Conservation (phyloP, 2,113 vertebrate species). For the Alaudala cheleensis region DNA sequence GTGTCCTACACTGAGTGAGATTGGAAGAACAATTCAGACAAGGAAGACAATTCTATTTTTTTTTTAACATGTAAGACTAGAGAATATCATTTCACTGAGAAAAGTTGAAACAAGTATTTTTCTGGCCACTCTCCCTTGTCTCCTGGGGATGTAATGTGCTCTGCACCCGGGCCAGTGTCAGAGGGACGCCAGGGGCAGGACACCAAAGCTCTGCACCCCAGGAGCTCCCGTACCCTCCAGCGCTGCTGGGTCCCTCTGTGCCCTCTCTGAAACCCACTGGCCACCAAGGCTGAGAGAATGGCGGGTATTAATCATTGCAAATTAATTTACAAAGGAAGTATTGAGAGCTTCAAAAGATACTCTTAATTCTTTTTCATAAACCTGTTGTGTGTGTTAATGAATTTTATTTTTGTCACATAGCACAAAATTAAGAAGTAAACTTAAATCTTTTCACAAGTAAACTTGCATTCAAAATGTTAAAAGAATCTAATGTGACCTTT, state of each 20-base stretch:
- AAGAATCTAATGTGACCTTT: background rate
- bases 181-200: no score
- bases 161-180: fast-evolving
- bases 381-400: background rate
- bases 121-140: fast-evolving
- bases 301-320: background rate
- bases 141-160: background rate
- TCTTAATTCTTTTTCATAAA: background rate
- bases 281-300: background rate
- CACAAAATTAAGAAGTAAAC: background rate
- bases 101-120: background rate
- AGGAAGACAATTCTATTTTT: fast-evolving
- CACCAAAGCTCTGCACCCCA: background rate
- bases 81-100: fast-evolving
- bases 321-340: background rate
- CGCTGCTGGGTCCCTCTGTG: fast-evolving
- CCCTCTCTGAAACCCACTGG: background rate
- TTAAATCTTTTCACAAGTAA: background rate
- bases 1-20: fast-evolving
- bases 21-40: background rate
- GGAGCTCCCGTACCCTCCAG: fast-evolving
- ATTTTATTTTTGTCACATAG: background rate
- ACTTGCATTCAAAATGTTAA: background rate
- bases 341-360: background rate
- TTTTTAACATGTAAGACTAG: fast-evolving